Base-by-base conservation (phyloP, 2,113 vertebrate species). In the Oriolus oriolus region DNA sequence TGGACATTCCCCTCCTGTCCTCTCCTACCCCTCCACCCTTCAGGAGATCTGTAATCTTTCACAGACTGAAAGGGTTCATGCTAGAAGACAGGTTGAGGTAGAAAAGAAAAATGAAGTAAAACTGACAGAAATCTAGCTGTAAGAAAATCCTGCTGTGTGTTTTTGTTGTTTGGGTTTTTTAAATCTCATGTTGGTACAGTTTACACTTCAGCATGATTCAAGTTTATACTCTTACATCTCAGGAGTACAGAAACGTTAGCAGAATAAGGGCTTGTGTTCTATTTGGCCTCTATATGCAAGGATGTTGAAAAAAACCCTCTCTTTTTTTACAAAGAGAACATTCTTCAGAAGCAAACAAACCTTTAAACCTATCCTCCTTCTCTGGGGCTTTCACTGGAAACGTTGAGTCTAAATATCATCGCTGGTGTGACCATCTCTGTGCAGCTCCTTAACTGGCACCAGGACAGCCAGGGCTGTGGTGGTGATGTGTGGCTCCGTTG, bases 81-180 rank as follows among this genome's bases (percentile, higher is more conserved):
- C 82, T 86, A 89, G 69, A 83, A 57, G 44, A 68, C 7, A 69
- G 53, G 45, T 59, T 89, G 65, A 93, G 60, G 66, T 93, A 78
- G 59, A 89, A 77, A 95, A 88, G 54, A 56, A 81, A 93, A 93
- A 70, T 53, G 30, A 54, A 61, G 76, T 80, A 89, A 84, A 95
- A 80, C 13, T 57, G 37, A 45, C 14, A 60, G 69, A 84, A 96
- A 64, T 20, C 28, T 14, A 91, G 26, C 66, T n/a, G 56, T 94
- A 83, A 77, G 65, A 80, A 69, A 89, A 50, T 57, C 16, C 64
- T 84, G 18, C 22, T 19, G 10, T 73, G 49, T 91, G 45, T 26
- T 69, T 80, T 57, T 78, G 16, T 30, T 77, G n/a, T 33, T 90
- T 39, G 9, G 8, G 17, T 22, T 73, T 82, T 64, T 35, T 9